Base-by-base conservation (phyloP, 2,888 invertebrate species). In the Aporophyla lueneburgensis region DNA sequence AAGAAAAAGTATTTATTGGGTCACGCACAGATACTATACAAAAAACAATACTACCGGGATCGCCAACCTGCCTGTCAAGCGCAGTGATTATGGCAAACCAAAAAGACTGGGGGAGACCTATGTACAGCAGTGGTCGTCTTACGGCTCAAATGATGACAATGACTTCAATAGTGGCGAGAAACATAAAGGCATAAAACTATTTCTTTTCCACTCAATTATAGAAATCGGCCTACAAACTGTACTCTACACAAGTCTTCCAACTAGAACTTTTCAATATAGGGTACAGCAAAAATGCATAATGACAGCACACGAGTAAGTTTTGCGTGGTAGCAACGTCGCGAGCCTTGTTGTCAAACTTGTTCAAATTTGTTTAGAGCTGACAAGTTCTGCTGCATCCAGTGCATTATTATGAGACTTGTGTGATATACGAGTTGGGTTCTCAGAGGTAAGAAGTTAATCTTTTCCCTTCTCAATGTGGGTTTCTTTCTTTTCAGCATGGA, bases 281-380 rank as follows among this genome's bases (percentile, higher is more conserved):
- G 65, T 66, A 56, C 24, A 63, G 40, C 67, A 81, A 79, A 83
- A 86, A 86, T 81, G 40, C 75, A 76, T 74, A 75, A 72, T 74
- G 74, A 79, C 70, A 72, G 76, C 68, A 74, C 74, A 75, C 67
- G 61, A 68, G 46, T 24, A 86, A 81, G 68, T 84, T 86, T 65
- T 59, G 62, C 73, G 59, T 43, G 70, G 79, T 74, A 33, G 74
- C 75, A 49, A 70, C 76, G 66, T 67, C 27, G 73, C 58, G 46
- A 72, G 27, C 49, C 59, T 76, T 76, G 78, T 75, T 68, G 67
- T 74, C 75, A 84, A 78, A 86, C 78, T 86, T 86, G 78, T 82
- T 70, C 62, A 80, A 80, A 86, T 84, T 81, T 86, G 80, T 80
- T 84, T 75, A 80, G 56, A 81, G 61, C 61, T 49, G 51, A 54